Percentiles rank a stretch among this genome's conserved stretches.
phyloP scores from a whole-genome alignment of 2,797 vertebrate genomes.

The Chelidonichthys spinosus region DNA sequence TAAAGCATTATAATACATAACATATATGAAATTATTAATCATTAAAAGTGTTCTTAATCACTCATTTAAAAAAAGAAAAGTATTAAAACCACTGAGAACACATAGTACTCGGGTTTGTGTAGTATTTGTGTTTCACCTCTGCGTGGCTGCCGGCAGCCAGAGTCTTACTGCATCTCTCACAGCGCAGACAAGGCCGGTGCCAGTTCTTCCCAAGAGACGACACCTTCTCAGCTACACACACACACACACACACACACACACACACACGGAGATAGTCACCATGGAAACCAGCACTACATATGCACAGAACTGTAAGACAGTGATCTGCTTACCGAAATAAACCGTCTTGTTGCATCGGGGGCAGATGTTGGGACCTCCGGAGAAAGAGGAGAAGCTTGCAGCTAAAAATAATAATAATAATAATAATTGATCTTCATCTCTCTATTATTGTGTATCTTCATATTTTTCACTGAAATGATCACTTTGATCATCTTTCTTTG shows the following conservation, averaged over 20 bases:
- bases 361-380: slow-evolving; percentile 85
- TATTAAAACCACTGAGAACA: no score
- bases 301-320: slow-evolving; percentile 52
- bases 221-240: slow-evolving; percentile 73
- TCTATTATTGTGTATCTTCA: background rate
- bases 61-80: no score
- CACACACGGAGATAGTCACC: slow-evolving; percentile 32
- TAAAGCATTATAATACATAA: no score
- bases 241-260: slow-evolving; percentile 43
- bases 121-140: slow-evolving; percentile 53
- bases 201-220: slow-evolving; percentile 79
- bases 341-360: slow-evolving; percentile 87
- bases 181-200: slow-evolving; percentile 78
- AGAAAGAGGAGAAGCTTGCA: slow-evolving; percentile 82
- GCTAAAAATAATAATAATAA: slow-evolving; percentile 9
- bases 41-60: no score
- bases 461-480: background rate
- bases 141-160: slow-evolving; percentile 72
- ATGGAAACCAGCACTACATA: slow-evolving; percentile 66
- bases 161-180: slow-evolving; percentile 76
- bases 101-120: background rate
- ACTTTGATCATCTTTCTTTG: background rate
- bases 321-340: slow-evolving; percentile 85
- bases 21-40: no score
- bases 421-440: no score